Base-by-base conservation (phyloP, 2,797 vertebrate species). In the Lophura swinhoii region DNA sequence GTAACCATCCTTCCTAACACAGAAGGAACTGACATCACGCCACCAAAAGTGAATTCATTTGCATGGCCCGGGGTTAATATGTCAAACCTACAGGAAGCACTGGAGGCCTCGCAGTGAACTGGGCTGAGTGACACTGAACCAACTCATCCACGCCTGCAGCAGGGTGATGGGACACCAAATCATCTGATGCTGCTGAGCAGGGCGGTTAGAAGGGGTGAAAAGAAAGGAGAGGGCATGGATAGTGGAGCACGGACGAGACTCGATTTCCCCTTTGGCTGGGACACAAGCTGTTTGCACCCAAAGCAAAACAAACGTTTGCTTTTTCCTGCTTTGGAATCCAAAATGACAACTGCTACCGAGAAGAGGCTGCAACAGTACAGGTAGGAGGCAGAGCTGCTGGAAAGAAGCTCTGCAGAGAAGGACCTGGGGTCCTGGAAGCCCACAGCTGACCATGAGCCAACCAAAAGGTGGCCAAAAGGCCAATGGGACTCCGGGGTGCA, bases 51-150 rank as follows among this genome's bases (percentile, higher is more conserved):
- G 1, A 22, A 23, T 21, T 9, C 23, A 10, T 9, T 51, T 18
- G 9, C n/a, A 3, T 1, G 59, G 20, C 13, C 20, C 12, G 17
- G 35, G 33, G 41, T 28, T 17, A 12, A 24, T 3, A 6, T 4
- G 16, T 5, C 31, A 46, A 8, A 20, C n/a, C 24, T 7, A 9
- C 22, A 39, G 46, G 37, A 29, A 26, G 13, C 37, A 63, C 12
- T 6, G 0, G 8, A 14, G 16, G 41, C 58, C 46, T 48, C 4
- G 1, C 10, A 5, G 8, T 2, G 51, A 37, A 41, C 12, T 11
- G 0, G 1, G 10, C 14, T 2, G 15, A 62, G 33, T 3, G 3
- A 24, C 44, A 3, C 2, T 6, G 33, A 72, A 10, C n/a, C 41
- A 46, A 4, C n/a, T 10, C 71, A 5, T 3, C 53, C 53, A 2